phyloP scores from a whole-genome alignment of 2,797 vertebrate genomes.

The Hybognathus amarus region DNA sequence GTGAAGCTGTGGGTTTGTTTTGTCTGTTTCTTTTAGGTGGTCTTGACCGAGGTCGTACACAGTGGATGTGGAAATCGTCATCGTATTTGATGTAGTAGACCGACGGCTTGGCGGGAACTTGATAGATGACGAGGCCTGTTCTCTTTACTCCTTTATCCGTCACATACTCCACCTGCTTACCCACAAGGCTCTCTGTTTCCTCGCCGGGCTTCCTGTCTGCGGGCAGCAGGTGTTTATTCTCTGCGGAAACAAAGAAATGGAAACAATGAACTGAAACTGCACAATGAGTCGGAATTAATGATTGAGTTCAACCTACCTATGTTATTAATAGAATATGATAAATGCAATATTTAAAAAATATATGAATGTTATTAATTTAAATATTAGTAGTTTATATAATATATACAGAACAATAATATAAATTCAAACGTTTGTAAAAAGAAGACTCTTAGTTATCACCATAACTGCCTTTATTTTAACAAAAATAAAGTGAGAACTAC shows the following conservation, averaged over 20 bases:
- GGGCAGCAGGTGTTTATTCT: conserved; percentile 84
- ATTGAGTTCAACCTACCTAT: not conserved
- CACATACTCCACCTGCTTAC: conserved; percentile 86
- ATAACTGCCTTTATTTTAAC: no score
- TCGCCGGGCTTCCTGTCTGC: conserved; percentile 85
- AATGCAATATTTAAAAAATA: no score
- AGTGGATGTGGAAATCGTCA: conserved; percentile 85
- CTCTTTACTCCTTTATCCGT: conserved; percentile 85
- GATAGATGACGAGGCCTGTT: conserved; percentile 85
- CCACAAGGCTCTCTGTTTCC: conserved; percentile 86
- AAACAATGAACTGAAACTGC: not conserved
- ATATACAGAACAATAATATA: no score
- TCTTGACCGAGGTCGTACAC: conserved; percentile 86
- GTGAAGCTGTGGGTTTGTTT: conserved; percentile 56
- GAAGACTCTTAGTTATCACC: no score
- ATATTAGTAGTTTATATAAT: no score
- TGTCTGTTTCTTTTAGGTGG: conserved; percentile 72
- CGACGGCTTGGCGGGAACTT: conserved; percentile 84
- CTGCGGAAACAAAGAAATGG: conserved; percentile 59
- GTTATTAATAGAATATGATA: no score
- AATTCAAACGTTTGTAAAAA: no score
- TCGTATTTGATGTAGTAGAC: conserved; percentile 88
- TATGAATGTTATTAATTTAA: no score
- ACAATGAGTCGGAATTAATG: not conserved
- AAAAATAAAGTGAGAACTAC: no score